Conservation (phyloP, 2,797 vertebrate species). For the Numenius phaeopus region DNA sequence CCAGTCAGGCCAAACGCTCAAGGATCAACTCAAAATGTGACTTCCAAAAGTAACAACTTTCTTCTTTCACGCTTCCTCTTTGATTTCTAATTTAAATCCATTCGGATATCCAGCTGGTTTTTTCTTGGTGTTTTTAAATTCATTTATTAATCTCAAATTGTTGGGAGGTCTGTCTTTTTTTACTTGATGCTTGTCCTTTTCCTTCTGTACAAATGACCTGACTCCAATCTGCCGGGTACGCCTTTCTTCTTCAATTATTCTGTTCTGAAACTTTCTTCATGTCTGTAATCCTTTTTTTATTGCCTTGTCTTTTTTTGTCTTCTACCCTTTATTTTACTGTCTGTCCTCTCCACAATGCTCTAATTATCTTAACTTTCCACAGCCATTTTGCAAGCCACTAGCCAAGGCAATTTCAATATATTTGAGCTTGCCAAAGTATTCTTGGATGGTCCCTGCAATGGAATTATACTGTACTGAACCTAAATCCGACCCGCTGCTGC, state of each 20-base stretch:
- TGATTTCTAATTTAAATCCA: background rate
- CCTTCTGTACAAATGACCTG: background rate
- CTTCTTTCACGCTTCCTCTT: background rate
- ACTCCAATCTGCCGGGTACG: background rate
- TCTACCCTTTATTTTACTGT: slow-evolving; percentile 39
- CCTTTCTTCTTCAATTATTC: slow-evolving; percentile 34
- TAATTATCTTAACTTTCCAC: slow-evolving; percentile 46
- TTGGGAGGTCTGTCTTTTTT: background rate
- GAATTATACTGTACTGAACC: slow-evolving; percentile 63
- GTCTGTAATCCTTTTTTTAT: slow-evolving; percentile 15
- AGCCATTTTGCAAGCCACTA: slow-evolving; percentile 52
- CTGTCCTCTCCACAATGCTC: slow-evolving; percentile 2
- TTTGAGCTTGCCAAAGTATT: slow-evolving; percentile 45
- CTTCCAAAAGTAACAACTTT: background rate
- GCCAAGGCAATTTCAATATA: slow-evolving; percentile 46
- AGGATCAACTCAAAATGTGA: background rate
- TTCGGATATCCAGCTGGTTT: background rate
- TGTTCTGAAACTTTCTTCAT: background rate
- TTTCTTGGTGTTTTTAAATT: background rate
- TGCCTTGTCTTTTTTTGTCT: slow-evolving; percentile 26
- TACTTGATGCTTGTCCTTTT: background rate
- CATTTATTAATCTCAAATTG: background rate
- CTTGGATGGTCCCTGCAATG: slow-evolving; percentile 47
- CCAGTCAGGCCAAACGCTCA: background rate
- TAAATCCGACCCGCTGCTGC: slow-evolving; percentile 43